Percentiles rank a stretch among this genome's conserved stretches.
Evolutionary conservation across 2,113 vertebrate species (phyloP).

Genomic region (Lichenostomus cassidix): DNA sequence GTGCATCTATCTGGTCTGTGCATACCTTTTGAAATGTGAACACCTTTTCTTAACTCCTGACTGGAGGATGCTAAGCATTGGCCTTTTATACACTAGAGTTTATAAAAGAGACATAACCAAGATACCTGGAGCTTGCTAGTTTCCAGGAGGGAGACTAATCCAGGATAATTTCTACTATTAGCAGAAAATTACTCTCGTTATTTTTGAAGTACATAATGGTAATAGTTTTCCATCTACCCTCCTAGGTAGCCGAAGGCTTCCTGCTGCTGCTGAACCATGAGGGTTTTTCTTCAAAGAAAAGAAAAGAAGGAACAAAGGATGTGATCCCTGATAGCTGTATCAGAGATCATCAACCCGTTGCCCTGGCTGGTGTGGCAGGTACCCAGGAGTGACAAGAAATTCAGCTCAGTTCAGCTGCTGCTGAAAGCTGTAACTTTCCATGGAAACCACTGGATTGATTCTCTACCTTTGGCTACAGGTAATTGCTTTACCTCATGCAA

Average conservation of each 20-base stretch:
- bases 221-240: slow-evolving; percentile 3
- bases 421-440: not conserved
- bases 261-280: not conserved
- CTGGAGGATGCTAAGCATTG: not conserved
- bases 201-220: slow-evolving; percentile 20
- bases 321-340: not conserved
- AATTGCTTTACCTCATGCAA: not conserved
- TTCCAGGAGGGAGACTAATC: not conserved
- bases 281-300: not conserved
- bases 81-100: not conserved
- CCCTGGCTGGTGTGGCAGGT: rapidly evolving
- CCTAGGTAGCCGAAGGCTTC: not conserved
- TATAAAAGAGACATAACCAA: not conserved
- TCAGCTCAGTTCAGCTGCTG: not conserved
- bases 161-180: slow-evolving; percentile 14
- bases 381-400: not conserved
- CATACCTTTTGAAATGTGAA: not conserved
- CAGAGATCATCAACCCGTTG: not conserved
- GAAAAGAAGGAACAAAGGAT: not conserved
- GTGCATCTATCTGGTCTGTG: not conserved
- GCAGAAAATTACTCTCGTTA: slow-evolving; percentile 20
- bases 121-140: not conserved
- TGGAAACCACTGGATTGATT: not conserved
- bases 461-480: not conserved
- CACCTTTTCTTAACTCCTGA: not conserved